Evolutionary conservation across 2,113 vertebrate species (phyloP), one percentile per base, ranked within the genome.

Genomic region (Myiopsitta monachus): DNA sequence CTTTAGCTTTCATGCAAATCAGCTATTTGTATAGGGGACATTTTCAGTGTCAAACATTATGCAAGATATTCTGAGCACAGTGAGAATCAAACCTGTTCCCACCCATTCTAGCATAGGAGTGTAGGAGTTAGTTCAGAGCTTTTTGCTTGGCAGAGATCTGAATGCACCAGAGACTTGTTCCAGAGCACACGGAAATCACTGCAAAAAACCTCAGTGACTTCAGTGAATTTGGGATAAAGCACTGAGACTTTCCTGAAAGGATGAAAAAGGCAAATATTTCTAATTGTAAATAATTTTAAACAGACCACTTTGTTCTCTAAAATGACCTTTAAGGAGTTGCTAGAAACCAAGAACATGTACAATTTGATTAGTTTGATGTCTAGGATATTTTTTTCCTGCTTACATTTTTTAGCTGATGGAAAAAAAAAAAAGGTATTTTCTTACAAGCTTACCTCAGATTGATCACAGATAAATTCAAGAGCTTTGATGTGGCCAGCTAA

Each of bases 401-500:
- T 89, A 41, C 26, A 85, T 82, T 88, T 93, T 95, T 95, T 94
- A 90, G 43, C 88, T 93, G 79, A 86, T 95, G 72, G 68, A 5
- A 26, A 36, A 62, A 82, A 54, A 69, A 83, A 76, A 96, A 86
- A 67, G 49, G 27, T 96, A 46, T 85, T 96, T 92, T 97, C 85
- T 92, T 91, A 41, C 78, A 83, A 85, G 66, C 80, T 94, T 72
- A 87, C 86, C 72, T 78, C 54, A 90, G 75, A 82, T 95, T 95
- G 96, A 95, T 97, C 24, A 38, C 74, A 97, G 97, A 97, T 98
- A 96, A 97, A 96, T 90, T 70, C 72, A 80, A 90, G 68, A 85
- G 44, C 97, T 98, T 98, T 98, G 97, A 98, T 97, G 97, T 91
- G 59, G 59, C 85, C 92, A 90, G 94, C 91, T n/a, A 96, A 95